phyloP scores from a whole-genome alignment of 2,113 vertebrate species.

The Corynorhinus townsendii region DNA sequence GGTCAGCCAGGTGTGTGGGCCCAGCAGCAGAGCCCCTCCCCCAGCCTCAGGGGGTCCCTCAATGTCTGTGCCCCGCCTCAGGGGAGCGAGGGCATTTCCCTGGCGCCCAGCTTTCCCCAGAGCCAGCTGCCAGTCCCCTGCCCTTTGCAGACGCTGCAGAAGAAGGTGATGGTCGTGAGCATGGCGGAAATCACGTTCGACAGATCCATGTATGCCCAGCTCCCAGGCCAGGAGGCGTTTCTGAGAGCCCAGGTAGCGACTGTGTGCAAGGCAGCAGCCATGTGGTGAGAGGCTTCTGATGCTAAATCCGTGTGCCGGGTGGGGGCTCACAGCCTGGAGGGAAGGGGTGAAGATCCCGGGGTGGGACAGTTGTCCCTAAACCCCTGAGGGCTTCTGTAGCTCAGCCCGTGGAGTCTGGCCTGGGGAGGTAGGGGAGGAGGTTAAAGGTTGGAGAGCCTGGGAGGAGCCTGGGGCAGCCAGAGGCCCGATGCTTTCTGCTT shows the following conservation, averaged over 20 bases:
- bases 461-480: not conserved
- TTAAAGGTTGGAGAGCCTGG: not conserved
- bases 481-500: not conserved
- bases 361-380: not conserved
- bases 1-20: slow-evolving; percentile 80
- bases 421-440: not conserved
- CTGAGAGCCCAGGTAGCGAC: slow-evolving; percentile 76
- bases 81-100: not conserved
- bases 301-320: not conserved
- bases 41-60: not conserved
- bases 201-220: slow-evolving; percentile 76
- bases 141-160: slow-evolving; percentile 66
- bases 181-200: slow-evolving; percentile 80
- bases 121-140: not conserved
- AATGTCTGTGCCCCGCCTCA: not conserved
- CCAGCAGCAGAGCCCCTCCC: not conserved
- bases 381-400: not conserved
- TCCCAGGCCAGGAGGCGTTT: slow-evolving; percentile 66
- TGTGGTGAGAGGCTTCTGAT: not conserved
- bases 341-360: not conserved
- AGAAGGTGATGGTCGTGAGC: slow-evolving; percentile 73
- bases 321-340: not conserved
- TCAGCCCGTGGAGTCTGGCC: not conserved
- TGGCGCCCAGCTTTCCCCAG: not conserved
- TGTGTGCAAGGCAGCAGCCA: not conserved